A percentile compares a stretch with the other conserved stretches of the same genome.
These are phyloP conservation scores for Ciconia boyciana DNA, from an alignment of 2,113 vertebrate species.

Conservation along the genomic window DNA sequence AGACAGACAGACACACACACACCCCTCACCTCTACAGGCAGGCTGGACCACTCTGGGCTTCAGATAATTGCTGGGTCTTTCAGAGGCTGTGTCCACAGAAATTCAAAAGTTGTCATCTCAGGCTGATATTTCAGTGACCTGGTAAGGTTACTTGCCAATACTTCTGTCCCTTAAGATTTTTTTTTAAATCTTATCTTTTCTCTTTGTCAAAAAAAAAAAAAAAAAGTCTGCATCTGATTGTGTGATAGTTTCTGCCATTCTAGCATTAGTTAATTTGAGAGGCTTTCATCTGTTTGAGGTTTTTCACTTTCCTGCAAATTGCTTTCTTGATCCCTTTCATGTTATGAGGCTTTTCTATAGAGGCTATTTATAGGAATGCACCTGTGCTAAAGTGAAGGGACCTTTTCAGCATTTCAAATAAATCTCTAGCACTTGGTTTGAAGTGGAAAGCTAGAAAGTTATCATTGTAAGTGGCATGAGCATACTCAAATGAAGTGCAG, in stretches of 20 bases:
- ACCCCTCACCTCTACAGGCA: not conserved
- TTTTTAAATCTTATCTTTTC: not conserved
- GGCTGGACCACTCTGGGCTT: not conserved
- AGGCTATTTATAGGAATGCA: not conserved
- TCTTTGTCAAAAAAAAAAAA: not conserved
- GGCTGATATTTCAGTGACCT: not conserved
- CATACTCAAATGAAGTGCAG: not conserved
- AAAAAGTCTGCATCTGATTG: not conserved
- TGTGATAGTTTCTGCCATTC: not conserved
- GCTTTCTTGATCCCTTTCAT: not conserved
- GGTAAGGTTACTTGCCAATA: not conserved
- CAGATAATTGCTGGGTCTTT: not conserved
- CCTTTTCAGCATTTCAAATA: not conserved
- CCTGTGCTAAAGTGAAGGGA: not conserved
- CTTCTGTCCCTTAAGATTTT: not conserved
- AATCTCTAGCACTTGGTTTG: not conserved
- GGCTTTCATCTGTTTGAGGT: not conserved
- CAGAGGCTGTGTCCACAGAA: not conserved
- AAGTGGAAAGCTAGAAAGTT: not conserved
- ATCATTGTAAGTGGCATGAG: not conserved
- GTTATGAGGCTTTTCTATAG: not conserved
- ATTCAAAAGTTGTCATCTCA: not conserved
- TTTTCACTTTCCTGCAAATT: not conserved
- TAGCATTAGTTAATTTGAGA: not conserved
- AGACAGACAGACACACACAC: fast-evolving